Percentiles rank a stretch among this genome's conserved stretches.
These are phyloP conservation scores for Hafferia zeledoni DNA, from an alignment of 2,797 vertebrate genomes.

Conservation along the genomic window DNA sequence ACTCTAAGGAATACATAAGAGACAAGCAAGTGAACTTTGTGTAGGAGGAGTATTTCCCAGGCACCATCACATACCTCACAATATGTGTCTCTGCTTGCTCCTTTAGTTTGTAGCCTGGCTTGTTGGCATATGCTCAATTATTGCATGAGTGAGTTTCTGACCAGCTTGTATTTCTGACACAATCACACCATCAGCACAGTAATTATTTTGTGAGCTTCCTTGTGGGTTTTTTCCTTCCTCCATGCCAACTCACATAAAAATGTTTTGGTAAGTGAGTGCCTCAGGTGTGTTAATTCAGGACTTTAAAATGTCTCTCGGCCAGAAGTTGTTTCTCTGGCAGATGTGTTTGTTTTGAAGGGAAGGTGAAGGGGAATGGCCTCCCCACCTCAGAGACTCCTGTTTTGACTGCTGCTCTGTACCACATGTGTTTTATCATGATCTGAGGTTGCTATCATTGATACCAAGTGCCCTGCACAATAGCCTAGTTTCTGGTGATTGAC, in stretches of 20 bases:
- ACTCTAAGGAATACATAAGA: background rate
- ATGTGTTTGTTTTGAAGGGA: background rate
- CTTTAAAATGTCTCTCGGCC: background rate
- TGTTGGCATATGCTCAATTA: background rate
- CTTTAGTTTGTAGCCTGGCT: background rate
- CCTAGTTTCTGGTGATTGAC: background rate
- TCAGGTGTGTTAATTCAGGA: background rate
- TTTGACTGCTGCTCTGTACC: background rate
- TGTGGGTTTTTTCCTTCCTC: background rate
- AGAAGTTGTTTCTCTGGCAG: background rate
- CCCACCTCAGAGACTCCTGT: background rate
- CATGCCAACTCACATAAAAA: background rate
- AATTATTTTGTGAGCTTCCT: conserved; percentile 10
- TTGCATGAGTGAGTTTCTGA: background rate
- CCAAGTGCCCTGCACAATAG: background rate
- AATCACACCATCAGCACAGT: background rate
- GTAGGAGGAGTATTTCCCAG: background rate
- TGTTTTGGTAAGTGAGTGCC: background rate
- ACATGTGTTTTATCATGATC: background rate
- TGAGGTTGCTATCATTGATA: background rate
- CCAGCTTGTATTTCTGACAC: background rate
- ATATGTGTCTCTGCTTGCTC: background rate
- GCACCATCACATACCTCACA: background rate
- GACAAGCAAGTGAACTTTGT: background rate
- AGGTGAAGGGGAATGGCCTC: background rate